Evolutionary conservation across 2,888 invertebrate species (phyloP).

Genomic region (Eristalis tenax): DNA sequence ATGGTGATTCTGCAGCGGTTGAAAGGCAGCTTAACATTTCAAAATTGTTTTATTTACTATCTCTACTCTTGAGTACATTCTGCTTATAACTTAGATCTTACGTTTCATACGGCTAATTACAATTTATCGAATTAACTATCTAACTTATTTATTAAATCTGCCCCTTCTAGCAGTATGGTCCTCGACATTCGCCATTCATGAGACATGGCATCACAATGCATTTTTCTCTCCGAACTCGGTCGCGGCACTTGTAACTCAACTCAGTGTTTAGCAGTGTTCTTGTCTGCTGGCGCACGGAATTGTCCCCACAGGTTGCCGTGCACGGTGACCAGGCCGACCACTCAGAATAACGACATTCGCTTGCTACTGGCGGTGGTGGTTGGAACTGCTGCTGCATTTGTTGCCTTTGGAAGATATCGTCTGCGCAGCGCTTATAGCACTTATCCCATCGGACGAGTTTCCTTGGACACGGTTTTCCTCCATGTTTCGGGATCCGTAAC

Average conservation of each 20-base stretch:
- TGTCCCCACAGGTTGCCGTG: slow-evolving; percentile 85
- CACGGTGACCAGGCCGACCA: slow-evolving; percentile 89
- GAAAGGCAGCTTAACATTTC: neutral
- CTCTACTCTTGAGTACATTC: neutral
- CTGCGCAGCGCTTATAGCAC: slow-evolving; percentile 78
- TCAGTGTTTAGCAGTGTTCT: slow-evolving; percentile 80
- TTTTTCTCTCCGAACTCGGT: slow-evolving; percentile 79
- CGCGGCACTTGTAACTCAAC: slow-evolving; percentile 78
- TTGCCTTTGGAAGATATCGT: slow-evolving; percentile 76
- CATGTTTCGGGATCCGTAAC: slow-evolving; percentile 81
- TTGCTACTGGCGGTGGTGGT: slow-evolving; percentile 72
- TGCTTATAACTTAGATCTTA: slow-evolving; percentile 46
- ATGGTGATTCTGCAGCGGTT: neutral
- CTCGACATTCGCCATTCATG: slow-evolving; percentile 73
- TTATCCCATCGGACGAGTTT: slow-evolving; percentile 80
- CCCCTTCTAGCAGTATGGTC: slow-evolving; percentile 58
- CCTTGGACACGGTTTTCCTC: slow-evolving; percentile 83
- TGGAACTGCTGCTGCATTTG: slow-evolving; percentile 22
- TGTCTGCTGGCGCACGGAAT: slow-evolving; percentile 83
- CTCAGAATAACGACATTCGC: slow-evolving; percentile 84
- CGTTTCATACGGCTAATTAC: slow-evolving; percentile 6
- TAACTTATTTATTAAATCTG: neutral
- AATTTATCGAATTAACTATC: neutral
- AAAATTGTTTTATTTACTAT: neutral
- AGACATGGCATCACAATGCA: slow-evolving; percentile 79